Conservation (phyloP, 1,140 invertebrate genomes). For the Zeugodacus cucurbitae region DNA sequence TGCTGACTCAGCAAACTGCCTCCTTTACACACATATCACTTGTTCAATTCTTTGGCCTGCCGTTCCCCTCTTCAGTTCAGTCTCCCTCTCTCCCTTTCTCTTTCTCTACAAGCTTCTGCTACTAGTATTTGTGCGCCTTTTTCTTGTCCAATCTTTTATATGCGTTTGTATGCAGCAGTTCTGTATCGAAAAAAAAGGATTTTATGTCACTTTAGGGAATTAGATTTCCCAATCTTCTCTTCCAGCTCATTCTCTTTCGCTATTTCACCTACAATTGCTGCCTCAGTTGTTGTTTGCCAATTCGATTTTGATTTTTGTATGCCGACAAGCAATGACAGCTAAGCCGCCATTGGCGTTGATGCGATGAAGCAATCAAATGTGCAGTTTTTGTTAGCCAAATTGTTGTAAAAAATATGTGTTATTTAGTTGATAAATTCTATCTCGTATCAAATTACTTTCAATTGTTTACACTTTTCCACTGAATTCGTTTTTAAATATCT, state of each 20-base stretch:
- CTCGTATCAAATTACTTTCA: not conserved
- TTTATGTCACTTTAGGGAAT: slow-evolving; percentile 29
- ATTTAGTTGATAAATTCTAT: not conserved
- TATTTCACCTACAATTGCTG: not conserved
- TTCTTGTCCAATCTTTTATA: not conserved
- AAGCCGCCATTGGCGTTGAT: not conserved
- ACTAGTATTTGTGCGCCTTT: not conserved
- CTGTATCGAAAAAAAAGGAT: not conserved
- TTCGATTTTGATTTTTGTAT: slow-evolving; percentile 34
- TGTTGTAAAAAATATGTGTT: no score
- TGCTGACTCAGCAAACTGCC: slow-evolving; percentile 33
- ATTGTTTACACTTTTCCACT: not conserved
- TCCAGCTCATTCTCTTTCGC: not conserved
- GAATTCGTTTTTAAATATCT: no score
- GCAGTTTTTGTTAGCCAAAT: not conserved
- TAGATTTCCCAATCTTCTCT: slow-evolving; percentile 9
- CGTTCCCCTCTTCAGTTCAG: not conserved
- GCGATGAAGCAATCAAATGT: slow-evolving; percentile 24
- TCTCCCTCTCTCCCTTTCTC: not conserved
- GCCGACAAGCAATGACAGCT: slow-evolving; percentile 14
- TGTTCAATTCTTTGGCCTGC: not conserved
- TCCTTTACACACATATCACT: not conserved
- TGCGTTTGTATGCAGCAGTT: not conserved
- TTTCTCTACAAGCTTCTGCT: not conserved
- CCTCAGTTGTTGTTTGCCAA: slow-evolving; percentile 11